Base-by-base conservation (phyloP, 2,888 invertebrate genomes). In the Volucella inanis region DNA sequence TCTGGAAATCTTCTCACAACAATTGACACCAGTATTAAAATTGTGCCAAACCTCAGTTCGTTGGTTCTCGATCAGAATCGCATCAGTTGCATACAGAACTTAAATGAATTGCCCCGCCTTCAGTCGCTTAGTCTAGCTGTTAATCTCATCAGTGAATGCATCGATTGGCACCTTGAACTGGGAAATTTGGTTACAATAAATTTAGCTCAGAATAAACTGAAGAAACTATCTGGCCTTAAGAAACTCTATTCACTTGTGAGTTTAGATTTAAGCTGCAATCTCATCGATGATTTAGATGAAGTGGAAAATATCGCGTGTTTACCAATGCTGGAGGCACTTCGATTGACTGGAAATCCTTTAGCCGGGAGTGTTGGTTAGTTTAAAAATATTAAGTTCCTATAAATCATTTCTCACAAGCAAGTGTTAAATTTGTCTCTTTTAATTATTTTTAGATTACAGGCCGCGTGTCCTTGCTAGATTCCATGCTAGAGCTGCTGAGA, bases 401-500 rank as follows among this genome's bases (percentile, higher is more conserved):
- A 31, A 31, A 31, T 31, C 31, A 6, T 31, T 31, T 2, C 4
- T 31, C 22, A 22, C 22, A 3, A 3, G 22, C 22, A 22, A 22
- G 4, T 22, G 22, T 3, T 4, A 1, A 31, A 31, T 31, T 31
- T 4, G 4, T 31, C 6, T 31, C 6, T 6, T 31, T 6, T 6
- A 31, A 31, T 92, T 96, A 0, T 94, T 95, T 70, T 94, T 96
- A 90, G 98, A 99, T 92, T 99, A 98, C 90, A 94, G 99, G 88
- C 96, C 97, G 0, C 96, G 97, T 89, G 96, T 98, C 2, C 93
- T 99, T 87, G 97, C 98, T 89, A 94, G 96, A 88, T 98, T 99
- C 90, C 96, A 96, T 62, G 94, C 95, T 57, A 94, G 98, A 87
- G 97, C 97, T 88, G 93, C 94, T 12, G 97, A 98, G 90, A 95